A percentile compares a stretch with the other conserved stretches of the same genome.
These are phyloP conservation scores for Iselma pallidipennis DNA, from an alignment of 2,888 invertebrate species.

Conservation along the genomic window DNA sequence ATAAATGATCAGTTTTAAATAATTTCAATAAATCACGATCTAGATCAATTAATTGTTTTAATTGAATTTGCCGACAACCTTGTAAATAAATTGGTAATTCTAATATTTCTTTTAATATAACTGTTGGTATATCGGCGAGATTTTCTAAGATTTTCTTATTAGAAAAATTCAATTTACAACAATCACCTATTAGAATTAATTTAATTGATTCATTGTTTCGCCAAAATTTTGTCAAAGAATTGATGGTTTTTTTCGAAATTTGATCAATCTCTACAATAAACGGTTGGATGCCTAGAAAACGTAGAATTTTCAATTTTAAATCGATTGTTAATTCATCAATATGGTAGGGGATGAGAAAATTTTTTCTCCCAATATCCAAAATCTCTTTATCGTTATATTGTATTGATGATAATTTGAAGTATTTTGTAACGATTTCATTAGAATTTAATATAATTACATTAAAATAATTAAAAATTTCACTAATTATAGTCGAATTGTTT, in stretches of 20 bases:
- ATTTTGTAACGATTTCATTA: neutral
- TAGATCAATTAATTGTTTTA: neutral
- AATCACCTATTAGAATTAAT: neutral
- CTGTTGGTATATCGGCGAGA: neutral
- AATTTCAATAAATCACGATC: too few relatives aligned
- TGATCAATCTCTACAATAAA: neutral
- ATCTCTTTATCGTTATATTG: neutral
- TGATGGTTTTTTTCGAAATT: neutral
- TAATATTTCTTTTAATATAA: neutral
- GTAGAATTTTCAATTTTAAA: neutral
- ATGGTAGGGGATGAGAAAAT: neutral
- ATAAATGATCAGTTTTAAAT: too few relatives aligned
- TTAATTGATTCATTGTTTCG: neutral
- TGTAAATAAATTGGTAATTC: neutral
- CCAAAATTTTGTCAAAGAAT: neutral
- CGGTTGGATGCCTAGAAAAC: neutral
- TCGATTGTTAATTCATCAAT: neutral
- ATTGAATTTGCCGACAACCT: neutral
- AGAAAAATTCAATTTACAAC: neutral
- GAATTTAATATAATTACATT: too few relatives aligned
- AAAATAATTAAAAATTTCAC: too few relatives aligned
- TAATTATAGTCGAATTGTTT: too few relatives aligned
- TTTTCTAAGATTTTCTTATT: neutral
- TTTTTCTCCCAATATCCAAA: neutral
- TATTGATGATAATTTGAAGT: neutral